Evolutionary conservation across 2,888 invertebrate genomes (phyloP).

Genomic region (Chymomyza amoena): DNA sequence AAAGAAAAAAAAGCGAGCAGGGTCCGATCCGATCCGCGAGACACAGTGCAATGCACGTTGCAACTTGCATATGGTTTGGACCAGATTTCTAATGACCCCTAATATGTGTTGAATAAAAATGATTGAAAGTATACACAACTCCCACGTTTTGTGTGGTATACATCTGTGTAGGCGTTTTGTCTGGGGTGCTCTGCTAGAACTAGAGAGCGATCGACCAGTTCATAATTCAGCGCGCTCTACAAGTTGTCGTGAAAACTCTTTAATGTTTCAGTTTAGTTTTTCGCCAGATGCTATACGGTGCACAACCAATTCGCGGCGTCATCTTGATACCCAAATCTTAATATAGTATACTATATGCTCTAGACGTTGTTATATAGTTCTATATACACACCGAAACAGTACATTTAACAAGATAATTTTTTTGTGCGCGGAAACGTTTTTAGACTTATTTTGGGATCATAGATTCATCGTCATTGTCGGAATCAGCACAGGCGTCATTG

Average conservation of each 20-base stretch:
- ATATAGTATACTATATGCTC: background rate
- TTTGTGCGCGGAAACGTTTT: constrained; percentile 6
- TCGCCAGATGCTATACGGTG: constrained; percentile 10
- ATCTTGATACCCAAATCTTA: background rate
- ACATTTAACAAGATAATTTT: constrained; percentile 15
- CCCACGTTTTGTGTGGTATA: background rate
- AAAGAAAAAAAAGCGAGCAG: background rate
- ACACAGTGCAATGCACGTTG: background rate
- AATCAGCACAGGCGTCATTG: constrained; percentile 37
- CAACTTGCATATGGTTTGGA: background rate
- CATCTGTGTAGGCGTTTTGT: background rate
- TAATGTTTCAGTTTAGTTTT: constrained; percentile 14
- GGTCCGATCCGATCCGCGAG: background rate
- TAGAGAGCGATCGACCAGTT: background rate
- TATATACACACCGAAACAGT: background rate
- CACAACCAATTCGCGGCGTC: background rate
- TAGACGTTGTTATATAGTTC: background rate
- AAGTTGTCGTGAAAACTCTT: background rate
- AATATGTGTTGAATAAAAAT: background rate
- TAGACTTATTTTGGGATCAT: constrained; percentile 50
- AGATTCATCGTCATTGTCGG: constrained; percentile 30
- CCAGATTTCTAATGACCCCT: background rate
- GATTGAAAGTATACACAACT: background rate
- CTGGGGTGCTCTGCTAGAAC: background rate
- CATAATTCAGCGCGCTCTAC: background rate